Conservation (phyloP, 2,797 vertebrate species). For the Xiphorhynchus erythropygius region DNA sequence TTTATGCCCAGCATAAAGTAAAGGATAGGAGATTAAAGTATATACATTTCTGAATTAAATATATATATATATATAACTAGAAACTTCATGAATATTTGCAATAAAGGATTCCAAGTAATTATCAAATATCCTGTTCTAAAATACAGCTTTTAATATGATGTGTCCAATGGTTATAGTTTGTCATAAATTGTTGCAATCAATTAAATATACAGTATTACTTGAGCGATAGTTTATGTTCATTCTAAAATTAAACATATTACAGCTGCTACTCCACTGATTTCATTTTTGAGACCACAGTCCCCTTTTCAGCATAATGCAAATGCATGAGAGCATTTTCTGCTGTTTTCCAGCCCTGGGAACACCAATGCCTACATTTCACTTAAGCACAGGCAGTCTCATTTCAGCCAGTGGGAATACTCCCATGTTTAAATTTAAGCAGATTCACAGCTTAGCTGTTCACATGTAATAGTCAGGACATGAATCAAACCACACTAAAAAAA, state of each 20-base stretch:
- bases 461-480: background rate
- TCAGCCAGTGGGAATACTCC: background rate
- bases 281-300: background rate
- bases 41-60: background rate
- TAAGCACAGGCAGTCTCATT: background rate
- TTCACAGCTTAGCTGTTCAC: background rate
- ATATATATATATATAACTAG: background rate
- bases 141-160: background rate
- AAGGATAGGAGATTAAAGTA: background rate
- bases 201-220: background rate
- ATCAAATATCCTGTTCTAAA: background rate
- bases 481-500: background rate
- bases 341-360: background rate
- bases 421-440: background rate
- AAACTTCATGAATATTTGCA: background rate
- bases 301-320: background rate
- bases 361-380: background rate
- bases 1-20: background rate
- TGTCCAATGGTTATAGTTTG: background rate
- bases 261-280: background rate
- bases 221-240: background rate
- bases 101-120: background rate
- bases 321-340: background rate
- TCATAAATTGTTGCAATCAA: background rate
- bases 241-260: background rate